phyloP scores from a whole-genome alignment of 2,113 vertebrate genomes.

The Crotalus helleri region DNA sequence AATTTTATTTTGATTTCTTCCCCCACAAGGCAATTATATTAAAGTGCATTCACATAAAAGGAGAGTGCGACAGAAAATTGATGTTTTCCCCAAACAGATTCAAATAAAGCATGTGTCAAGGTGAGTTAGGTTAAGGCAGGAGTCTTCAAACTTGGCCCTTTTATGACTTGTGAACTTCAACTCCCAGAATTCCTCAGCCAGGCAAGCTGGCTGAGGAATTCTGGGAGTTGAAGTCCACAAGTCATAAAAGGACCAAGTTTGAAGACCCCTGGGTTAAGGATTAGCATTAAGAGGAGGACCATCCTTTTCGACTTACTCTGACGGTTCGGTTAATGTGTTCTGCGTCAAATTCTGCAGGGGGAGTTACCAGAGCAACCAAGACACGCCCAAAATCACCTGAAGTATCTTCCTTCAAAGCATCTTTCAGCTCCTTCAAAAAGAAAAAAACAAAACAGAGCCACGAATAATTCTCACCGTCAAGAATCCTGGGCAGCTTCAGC shows the following conservation, averaged over 20 bases:
- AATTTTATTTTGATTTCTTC: neutral
- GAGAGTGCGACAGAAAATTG: neutral
- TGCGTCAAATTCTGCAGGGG: slow-evolving; percentile 75
- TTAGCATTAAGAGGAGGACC: neutral
- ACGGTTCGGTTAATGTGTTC: slow-evolving; percentile 77
- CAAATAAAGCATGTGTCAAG: neutral
- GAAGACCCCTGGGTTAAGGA: no score
- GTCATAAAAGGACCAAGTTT: no score
- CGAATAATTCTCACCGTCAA: neutral
- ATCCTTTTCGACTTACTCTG: slow-evolving; percentile 66
- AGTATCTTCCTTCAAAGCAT: slow-evolving; percentile 82
- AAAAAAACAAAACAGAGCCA: neutral
- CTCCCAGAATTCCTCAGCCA: no score
- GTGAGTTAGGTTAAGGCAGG: no score
- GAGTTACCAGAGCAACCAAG: slow-evolving; percentile 74
- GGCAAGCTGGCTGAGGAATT: no score
- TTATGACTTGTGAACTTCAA: no score
- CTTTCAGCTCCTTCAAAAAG: slow-evolving; percentile 70
- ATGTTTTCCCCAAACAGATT: neutral
- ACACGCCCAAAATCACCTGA: slow-evolving; percentile 78
- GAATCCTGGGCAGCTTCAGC: neutral
- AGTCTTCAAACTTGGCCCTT: no score
- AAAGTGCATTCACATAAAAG: neutral
- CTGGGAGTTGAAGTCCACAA: no score
- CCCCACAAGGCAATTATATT: no score